Conservation (phyloP, 1,140 invertebrate species). For the Nilaparvata lugens region DNA sequence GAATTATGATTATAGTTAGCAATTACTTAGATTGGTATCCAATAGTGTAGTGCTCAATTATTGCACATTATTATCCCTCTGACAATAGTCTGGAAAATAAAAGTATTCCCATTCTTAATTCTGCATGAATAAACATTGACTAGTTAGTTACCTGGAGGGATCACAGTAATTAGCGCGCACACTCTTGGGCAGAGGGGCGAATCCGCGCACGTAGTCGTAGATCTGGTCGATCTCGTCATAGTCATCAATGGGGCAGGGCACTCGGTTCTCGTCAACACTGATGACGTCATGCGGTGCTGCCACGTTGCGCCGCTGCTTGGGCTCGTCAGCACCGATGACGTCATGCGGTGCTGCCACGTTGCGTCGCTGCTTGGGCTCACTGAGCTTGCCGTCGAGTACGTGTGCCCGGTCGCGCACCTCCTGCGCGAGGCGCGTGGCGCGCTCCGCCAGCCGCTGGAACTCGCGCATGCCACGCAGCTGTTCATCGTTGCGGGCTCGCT, state of each 20-base stretch:
- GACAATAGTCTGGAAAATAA: no score
- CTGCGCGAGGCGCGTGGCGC: slow-evolving; percentile 62
- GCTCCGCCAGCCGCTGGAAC: slow-evolving; percentile 68
- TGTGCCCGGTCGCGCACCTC: slow-evolving; percentile 74
- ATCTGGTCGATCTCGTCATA: slow-evolving; percentile 96
- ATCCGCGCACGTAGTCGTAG: slow-evolving; percentile 89
- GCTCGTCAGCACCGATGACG: slow-evolving; percentile 32
- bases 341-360: background rate
- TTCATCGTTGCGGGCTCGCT: slow-evolving; percentile 73
- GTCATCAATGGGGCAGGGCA: slow-evolving; percentile 49
- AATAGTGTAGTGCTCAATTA: no score
- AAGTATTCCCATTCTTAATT: no score
- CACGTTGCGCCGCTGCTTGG: slow-evolving; percentile 29
- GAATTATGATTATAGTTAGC: no score
- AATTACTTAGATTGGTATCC: no score
- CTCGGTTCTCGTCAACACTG: slow-evolving; percentile 35
- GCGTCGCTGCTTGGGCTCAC: slow-evolving; percentile 37
- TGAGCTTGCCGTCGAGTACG: slow-evolving; percentile 65
- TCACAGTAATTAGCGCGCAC: slow-evolving; percentile 55
- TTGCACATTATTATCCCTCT: no score
- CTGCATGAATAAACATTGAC: no score
- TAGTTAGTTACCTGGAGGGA: background rate
- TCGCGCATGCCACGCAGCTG: slow-evolving; percentile 68
- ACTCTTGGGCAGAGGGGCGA: slow-evolving; percentile 77
- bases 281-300: background rate